Evolutionary conservation across 2,797 vertebrate species (phyloP), one percentile per base, ranked within the genome.

Genomic region (Spinibarbus caldwelli): DNA sequence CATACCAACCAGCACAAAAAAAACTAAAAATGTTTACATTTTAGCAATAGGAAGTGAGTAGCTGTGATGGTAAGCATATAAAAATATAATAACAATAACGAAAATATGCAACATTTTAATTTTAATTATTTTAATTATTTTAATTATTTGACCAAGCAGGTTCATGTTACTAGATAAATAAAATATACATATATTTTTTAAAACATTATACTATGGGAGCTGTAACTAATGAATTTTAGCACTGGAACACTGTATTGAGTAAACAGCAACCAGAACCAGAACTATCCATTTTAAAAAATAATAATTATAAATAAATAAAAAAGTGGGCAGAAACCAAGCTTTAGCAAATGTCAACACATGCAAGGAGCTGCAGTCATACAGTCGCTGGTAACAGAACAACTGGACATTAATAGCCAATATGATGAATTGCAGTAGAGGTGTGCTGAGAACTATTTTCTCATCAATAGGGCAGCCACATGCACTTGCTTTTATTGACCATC

Each of bases 401-500:
- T 70, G 47, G 64, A 78, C 82, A 68, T 84, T 84, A 78, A 78
- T 83, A 85, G 78, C 78, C 59, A 52, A 59, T 47, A 41, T 81
- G 78, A 75, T 85, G 64, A 86, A 82, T 83, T 68, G 73, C 73
- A 43, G 64, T 66, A 17, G n/a, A 75, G 67, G 80, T 72, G 73
- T 52, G 26, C 31, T 43, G 64, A 86, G 52, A 62, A 82, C 66
- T 78, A 31, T 66, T 86, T 83, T 86, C 52, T 83, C 75, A 86
- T 68, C 71, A 82, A 76, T 82, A 81, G 45, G 59, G 36, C 54
- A 75, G 79, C 49, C 21, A 86, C 72, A 77, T 70, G 29, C 38
- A 78, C 64, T 52, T 75, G n/a, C 57, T 86, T 78, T 82, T 78
- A 84, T 84, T 84, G 64, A 84, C 82, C 36, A 71, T 72, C 72